Percentiles rank a stretch among this genome's conserved stretches.
phyloP scores from a whole-genome alignment of 2,888 invertebrate genomes.

The Lasioglossum figueresi region DNA sequence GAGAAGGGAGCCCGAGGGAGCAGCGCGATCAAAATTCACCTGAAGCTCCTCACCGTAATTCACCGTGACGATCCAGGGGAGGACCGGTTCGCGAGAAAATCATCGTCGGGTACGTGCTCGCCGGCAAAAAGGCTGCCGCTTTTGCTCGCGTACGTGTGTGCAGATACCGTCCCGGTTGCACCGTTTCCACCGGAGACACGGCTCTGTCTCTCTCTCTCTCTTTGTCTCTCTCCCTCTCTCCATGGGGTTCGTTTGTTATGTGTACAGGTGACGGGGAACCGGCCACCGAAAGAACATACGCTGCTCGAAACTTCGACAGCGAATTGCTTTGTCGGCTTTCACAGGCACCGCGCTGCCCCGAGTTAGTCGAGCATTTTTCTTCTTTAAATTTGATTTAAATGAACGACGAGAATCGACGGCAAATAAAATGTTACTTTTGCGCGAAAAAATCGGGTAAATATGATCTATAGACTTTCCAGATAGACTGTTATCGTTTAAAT shows the following conservation, averaged over 20 bases:
- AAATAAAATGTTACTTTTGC: not conserved
- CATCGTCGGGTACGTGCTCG: constrained; percentile 60
- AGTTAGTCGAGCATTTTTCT: not conserved
- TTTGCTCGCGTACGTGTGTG: constrained; percentile 46
- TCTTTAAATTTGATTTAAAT: not conserved
- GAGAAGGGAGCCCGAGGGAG: not conserved
- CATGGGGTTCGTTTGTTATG: constrained; percentile 71
- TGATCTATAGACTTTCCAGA: not conserved
- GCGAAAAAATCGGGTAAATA: not conserved
- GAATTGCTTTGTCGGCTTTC: not conserved
- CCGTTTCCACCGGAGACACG: constrained; percentile 62
- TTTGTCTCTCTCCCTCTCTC: not conserved
- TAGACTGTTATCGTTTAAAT: not conserved
- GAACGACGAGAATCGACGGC: not conserved
- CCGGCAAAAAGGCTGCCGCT: constrained; percentile 63
- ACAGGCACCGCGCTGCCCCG: not conserved
- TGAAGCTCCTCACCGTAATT: constrained; percentile 39
- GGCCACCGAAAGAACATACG: not conserved
- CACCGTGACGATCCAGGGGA: constrained; percentile 37
- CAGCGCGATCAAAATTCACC: constrained; percentile 49
- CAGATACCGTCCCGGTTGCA: constrained; percentile 21
- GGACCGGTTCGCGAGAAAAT: constrained; percentile 50
- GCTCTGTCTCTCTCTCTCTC: constrained; percentile 13
- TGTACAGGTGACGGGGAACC: not conserved
- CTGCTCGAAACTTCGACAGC: not conserved